A percentile compares a stretch with the other conserved stretches of the same genome.
Conservation (phyloP, 2,888 invertebrate genomes). For the Aporophyla lueneburgensis region DNA sequence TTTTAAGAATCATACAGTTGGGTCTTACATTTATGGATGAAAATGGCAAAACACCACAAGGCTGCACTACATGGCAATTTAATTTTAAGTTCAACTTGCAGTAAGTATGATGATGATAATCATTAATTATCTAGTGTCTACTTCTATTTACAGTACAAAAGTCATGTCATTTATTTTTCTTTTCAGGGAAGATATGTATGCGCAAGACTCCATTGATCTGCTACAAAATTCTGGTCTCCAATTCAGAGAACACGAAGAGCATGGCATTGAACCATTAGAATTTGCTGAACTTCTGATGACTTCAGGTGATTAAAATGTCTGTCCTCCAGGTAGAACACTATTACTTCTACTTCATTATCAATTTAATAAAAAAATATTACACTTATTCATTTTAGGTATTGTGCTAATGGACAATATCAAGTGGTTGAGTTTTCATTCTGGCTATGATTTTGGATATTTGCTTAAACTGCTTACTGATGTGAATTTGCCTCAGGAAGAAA, state of each 20-base stretch:
- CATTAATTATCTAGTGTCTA: not conserved
- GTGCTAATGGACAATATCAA: constrained; percentile 99
- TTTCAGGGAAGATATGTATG: constrained; percentile 99
- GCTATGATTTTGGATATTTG: constrained; percentile 99
- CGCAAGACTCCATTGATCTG: constrained; percentile 99
- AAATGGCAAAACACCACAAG: constrained; percentile 98
- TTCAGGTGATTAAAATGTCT: constrained; percentile 91
- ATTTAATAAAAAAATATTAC: not conserved
- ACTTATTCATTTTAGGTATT: constrained; percentile 91
- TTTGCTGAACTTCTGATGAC: constrained; percentile 99
- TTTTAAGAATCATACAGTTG: constrained; percentile 98
- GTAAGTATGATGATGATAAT: constrained; percentile 90
- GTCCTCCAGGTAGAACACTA: not conserved
- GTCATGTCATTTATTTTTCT: constrained; percentile 31
- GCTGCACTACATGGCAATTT: constrained; percentile 99
- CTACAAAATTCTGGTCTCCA: constrained; percentile 99
- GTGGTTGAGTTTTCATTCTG: constrained; percentile 99
- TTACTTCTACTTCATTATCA: not conserved
- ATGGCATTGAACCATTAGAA: constrained; percentile 98
- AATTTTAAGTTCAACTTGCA: constrained; percentile 99
- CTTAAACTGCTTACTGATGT: constrained; percentile 98
- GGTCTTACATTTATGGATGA: constrained; percentile 99
- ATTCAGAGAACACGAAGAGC: constrained; percentile 99
- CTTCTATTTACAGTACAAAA: not conserved
- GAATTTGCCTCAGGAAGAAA: constrained; percentile 97